Evolutionary conservation across 2,888 invertebrate genomes (phyloP).

Genomic region (Blastobasis lacticolella): DNA sequence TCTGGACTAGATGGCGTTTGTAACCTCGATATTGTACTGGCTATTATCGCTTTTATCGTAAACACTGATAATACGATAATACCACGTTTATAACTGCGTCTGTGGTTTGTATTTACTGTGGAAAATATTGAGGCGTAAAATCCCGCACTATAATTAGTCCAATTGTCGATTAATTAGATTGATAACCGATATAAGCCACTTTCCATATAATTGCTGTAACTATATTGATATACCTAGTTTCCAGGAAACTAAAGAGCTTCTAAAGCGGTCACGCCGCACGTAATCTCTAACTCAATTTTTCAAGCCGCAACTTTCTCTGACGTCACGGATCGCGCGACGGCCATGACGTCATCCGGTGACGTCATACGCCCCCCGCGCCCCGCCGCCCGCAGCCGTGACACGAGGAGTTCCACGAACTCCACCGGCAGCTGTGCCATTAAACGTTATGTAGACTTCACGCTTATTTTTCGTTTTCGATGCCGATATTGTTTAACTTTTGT

Average conservation of each 20-base stretch:
- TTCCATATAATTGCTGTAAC: too few relatives aligned
- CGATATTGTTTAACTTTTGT: not conserved
- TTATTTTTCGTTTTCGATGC: slow-evolving; percentile 2
- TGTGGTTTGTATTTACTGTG: not conserved
- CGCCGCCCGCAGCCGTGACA: slow-evolving; percentile 24
- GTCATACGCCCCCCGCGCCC: slow-evolving; percentile 28
- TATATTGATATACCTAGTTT: too few relatives aligned
- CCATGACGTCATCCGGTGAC: slow-evolving; percentile 54
- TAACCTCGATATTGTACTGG: slow-evolving; percentile 1
- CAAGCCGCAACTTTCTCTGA: slow-evolving; percentile 21
- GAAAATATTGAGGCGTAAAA: not conserved
- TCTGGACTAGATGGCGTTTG: slow-evolving; percentile 37
- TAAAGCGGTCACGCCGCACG: too few relatives aligned
- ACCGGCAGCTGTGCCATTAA: slow-evolving; percentile 27
- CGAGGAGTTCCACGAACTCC: slow-evolving; percentile 40
- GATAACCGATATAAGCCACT: too few relatives aligned
- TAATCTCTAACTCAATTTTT: slow-evolving; percentile 1
- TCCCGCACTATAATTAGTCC: not conserved
- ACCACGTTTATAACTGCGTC: not conserved
- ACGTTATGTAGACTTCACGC: slow-evolving; percentile 17
- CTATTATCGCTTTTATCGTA: slow-evolving; percentile 2
- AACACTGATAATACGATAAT: slow-evolving; percentile 1
- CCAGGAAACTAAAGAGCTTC: too few relatives aligned
- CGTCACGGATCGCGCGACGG: slow-evolving; percentile 40
- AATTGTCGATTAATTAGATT: too few relatives aligned